Percentiles rank a stretch among this genome's conserved stretches.
These are phyloP conservation scores for Pardalotus punctatus DNA, from an alignment of 2,113 vertebrate species.

Conservation along the genomic window DNA sequence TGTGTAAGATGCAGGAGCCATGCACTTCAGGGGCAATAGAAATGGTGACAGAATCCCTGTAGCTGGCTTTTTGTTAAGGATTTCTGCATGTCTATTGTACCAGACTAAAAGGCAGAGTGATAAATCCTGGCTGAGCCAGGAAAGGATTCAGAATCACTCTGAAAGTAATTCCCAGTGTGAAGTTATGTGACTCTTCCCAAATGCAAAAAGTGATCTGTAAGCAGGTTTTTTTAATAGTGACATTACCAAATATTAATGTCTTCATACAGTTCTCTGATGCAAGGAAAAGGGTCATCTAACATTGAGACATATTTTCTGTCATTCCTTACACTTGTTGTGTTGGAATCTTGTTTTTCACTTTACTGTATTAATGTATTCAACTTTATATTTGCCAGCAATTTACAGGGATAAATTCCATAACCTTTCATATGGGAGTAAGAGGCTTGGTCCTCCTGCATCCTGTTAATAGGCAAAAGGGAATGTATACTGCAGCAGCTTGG, in stretches of 20 bases:
- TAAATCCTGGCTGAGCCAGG: not conserved
- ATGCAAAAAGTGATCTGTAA: not conserved
- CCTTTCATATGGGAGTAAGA: not conserved
- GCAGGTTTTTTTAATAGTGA: not conserved
- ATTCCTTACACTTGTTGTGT: not conserved
- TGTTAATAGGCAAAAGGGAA: not conserved
- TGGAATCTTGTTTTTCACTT: not conserved
- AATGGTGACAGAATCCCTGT: not conserved
- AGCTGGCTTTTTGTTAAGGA: not conserved
- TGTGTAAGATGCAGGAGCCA: not conserved
- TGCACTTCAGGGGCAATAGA: not conserved
- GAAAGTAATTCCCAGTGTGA: not conserved
- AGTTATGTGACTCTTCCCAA: not conserved
- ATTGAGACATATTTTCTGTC: not conserved
- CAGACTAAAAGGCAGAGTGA: not conserved
- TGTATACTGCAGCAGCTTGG: not conserved
- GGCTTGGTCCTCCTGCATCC: not conserved
- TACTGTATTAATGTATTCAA: not conserved
- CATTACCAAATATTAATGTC: not conserved
- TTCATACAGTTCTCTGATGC: not conserved
- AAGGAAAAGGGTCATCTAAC: not conserved
- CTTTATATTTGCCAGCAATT: not conserved
- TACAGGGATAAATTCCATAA: not conserved
- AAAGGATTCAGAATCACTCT: not conserved
- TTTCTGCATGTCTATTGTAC: not conserved